Base-by-base conservation (phyloP, 1,140 invertebrate genomes). In the Aethina tumida region DNA sequence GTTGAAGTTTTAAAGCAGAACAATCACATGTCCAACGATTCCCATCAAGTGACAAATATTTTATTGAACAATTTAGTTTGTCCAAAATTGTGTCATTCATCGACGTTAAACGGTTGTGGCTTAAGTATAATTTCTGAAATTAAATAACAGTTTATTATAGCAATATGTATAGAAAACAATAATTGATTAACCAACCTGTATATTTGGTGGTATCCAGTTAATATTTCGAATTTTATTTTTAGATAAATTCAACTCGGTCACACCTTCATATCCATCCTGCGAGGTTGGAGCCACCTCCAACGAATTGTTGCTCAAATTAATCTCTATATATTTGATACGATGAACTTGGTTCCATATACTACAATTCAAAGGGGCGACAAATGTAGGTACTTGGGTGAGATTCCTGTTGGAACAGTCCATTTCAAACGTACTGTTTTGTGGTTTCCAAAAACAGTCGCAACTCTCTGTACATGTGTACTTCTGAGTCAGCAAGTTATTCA, bases 11-110 rank as follows among this genome's bases (percentile, higher is more conserved):
- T 15, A 31, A 27, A 8, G 39, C 22, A 2, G 18, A 13, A 37
- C 49, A 53, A 21, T 45, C 45, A 32, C 53, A 56, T 25, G 24
- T 35, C 53, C 53, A 60, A 16, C 50, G 50, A 51, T 60, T 60
- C 16, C 48, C 28, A 18, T 50, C 17, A 13, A 58, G 42, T 5
- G 35, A 39, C 7, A 60, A 22, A n/a, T 38, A 39, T 25, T 27
- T 37, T 15, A 55, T 18, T 19, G 34, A n/a, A n/a, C n/a, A n/a
- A n/a, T n/a, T 38, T 26, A 59, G 27, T 8, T 30, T 14, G 12
- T 41, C 20, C 20, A 59, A 33, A 9, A 51, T 16, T 5, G 34
- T 22, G 14, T 38, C 10, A 36, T 52, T 34, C 2, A 58, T 26
- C 22, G 37, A 32, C n/a, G 24, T 38, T 8, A 56, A 10, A n/a